Evolutionary conservation across 2,797 vertebrate genomes (phyloP).

Genomic region (Sebastes hopkinsi): DNA sequence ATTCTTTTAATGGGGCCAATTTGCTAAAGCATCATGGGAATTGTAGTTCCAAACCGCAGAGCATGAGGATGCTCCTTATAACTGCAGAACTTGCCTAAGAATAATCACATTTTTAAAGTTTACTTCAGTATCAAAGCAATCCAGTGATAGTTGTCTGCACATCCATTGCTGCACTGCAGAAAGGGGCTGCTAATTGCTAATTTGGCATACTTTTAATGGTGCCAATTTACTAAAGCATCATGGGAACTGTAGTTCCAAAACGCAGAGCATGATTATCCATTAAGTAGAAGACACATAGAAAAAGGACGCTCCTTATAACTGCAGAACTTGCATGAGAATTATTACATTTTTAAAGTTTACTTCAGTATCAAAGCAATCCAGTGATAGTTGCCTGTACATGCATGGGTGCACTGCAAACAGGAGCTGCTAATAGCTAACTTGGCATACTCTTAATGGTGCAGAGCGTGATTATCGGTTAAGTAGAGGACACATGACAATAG

Average conservation of each 20-base stretch:
- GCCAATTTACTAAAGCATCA: neutral
- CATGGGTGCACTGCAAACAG: neutral
- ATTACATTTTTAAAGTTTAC: neutral
- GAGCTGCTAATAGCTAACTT: neutral
- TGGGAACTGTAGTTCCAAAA: neutral
- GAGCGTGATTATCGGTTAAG: neutral
- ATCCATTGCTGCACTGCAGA: fast-evolving
- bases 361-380: neutral
- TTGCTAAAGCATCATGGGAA: too few species aligned
- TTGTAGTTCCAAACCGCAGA: too few species aligned
- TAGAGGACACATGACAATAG: neutral
- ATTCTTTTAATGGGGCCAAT: too few species aligned
- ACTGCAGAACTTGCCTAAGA: too few species aligned
- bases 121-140: too few species aligned
- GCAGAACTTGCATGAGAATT: neutral
- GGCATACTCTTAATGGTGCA: neutral
- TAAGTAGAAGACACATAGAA: too few species aligned
- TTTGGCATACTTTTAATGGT: too few species aligned
- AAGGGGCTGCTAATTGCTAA: too few species aligned
- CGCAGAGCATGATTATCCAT: neutral
- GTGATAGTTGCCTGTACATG: neutral
- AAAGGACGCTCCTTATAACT: neutral
- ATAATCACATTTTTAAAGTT: fast-evolving
- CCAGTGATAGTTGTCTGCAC: too few species aligned
- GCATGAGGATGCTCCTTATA: too few species aligned